phyloP scores from a whole-genome alignment of 2,888 invertebrate species.

The Temnothorax rugatulus region DNA sequence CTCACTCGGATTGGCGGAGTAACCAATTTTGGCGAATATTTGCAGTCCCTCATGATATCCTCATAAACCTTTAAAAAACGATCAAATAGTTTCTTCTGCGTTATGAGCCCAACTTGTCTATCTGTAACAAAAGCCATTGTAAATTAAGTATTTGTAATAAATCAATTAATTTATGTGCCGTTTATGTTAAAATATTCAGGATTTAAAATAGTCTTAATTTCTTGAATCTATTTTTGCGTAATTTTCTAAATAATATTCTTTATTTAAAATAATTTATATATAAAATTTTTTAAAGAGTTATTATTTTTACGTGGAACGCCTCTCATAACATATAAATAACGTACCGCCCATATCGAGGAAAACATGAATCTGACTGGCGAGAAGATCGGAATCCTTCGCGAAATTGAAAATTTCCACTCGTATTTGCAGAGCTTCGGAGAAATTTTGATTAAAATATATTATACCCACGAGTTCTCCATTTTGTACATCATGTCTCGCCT shows the following conservation, averaged over 20 bases:
- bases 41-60: slow-evolving; percentile 89
- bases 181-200: neutral
- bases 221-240: neutral
- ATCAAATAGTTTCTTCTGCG: slow-evolving; percentile 90
- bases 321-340: neutral
- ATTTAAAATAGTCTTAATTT: neutral
- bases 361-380: slow-evolving; percentile 89
- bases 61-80: slow-evolving; percentile 90
- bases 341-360: slow-evolving; percentile 92
- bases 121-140: slow-evolving; percentile 87
- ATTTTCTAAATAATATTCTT: neutral
- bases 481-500: slow-evolving; percentile 88
- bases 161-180: neutral
- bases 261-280: neutral
- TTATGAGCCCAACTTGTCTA: slow-evolving; percentile 92
- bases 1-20: slow-evolving; percentile 88
- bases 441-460: slow-evolving; percentile 91
- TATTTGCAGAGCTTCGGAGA: slow-evolving; percentile 89
- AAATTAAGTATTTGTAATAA: slow-evolving; percentile 15
- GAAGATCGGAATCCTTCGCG: slow-evolving; percentile 84
- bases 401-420: slow-evolving; percentile 87
- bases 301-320: no score
- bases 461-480: slow-evolving; percentile 89
- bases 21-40: slow-evolving; percentile 88
- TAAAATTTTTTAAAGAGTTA: no score